A percentile compares a stretch with the other conserved stretches of the same genome.
These are phyloP conservation scores for Stomatorhinus ivindoensis DNA, from an alignment of 2,113 vertebrate species.

Conservation along the genomic window DNA sequence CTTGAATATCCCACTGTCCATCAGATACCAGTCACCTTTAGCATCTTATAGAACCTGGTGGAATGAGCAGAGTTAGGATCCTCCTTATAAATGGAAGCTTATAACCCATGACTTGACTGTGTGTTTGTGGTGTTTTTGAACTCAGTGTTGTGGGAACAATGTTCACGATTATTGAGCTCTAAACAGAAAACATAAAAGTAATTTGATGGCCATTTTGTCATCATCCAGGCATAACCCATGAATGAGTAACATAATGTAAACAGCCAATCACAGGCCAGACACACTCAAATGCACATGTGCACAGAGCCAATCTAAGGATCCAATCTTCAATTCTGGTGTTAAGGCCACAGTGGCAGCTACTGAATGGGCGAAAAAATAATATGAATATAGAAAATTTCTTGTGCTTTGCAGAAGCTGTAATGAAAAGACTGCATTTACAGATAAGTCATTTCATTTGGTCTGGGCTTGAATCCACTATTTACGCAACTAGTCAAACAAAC, in stretches of 20 bases:
- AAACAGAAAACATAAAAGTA: not conserved
- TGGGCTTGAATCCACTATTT: not conserved
- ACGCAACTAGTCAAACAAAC: not conserved
- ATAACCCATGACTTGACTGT: not conserved
- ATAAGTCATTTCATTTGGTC: not conserved
- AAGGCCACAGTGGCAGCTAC: not conserved
- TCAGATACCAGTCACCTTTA: not conserved
- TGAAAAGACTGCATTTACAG: not conserved
- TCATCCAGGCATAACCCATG: not conserved
- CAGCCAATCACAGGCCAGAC: not conserved
- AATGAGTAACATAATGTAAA: not conserved
- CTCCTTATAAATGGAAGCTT: not conserved
- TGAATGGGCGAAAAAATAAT: not conserved
- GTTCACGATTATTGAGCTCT: not conserved
- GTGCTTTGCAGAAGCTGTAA: not conserved
- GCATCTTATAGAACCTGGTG: not conserved
- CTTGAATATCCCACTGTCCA: not conserved
- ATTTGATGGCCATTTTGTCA: not conserved
- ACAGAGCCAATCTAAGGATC: not conserved
- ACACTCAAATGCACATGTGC: not conserved
- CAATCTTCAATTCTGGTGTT: not conserved
- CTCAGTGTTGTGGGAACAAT: not conserved
- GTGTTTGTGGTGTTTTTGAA: not conserved
- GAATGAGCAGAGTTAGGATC: not conserved
- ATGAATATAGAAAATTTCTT: not conserved